Conservation (phyloP, 2,888 invertebrate species). For the Himalopsyche japonica region DNA sequence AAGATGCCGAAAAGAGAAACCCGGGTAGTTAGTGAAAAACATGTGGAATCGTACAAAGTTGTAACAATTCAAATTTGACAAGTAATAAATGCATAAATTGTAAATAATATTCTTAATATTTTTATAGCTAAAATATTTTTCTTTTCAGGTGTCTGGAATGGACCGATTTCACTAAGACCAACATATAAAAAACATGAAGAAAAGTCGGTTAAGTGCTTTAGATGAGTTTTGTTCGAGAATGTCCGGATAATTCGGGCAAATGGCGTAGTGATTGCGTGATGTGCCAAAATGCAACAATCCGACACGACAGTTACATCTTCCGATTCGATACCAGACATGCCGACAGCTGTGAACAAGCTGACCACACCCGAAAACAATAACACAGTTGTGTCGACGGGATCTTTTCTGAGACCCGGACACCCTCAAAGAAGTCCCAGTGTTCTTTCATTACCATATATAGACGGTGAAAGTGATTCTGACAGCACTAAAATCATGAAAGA, state of each 20-base stretch:
- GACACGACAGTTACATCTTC: slow-evolving; percentile 23
- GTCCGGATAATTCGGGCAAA: not conserved
- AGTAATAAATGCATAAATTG: too few relatives aligned
- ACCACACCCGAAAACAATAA: slow-evolving; percentile 38
- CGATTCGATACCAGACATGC: slow-evolving; percentile 29
- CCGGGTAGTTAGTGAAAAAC: too few relatives aligned
- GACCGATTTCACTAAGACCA: not conserved
- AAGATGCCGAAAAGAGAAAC: too few relatives aligned
- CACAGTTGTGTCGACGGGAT: slow-evolving; percentile 27
- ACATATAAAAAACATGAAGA: not conserved
- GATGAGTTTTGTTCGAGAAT: slow-evolving; percentile 3
- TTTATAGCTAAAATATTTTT: not conserved
- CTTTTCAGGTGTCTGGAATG: not conserved
- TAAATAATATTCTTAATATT: too few relatives aligned
- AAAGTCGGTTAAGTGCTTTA: not conserved
- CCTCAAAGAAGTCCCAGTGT: not conserved
- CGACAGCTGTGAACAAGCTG: slow-evolving; percentile 31
- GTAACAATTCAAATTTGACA: too few relatives aligned
- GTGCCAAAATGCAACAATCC: slow-evolving; percentile 39
- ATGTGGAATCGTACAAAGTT: too few relatives aligned
- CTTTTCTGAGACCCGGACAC: not conserved
- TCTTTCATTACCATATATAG: slow-evolving; percentile 6
- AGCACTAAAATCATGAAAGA: slow-evolving; percentile 31
- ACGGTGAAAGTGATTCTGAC: slow-evolving; percentile 17
- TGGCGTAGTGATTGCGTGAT: slow-evolving; percentile 20